Percentiles rank a stretch among this genome's conserved stretches.
Evolutionary conservation across 1,140 invertebrate species (phyloP).

Genomic region (Dendrolimus kikuchii): DNA sequence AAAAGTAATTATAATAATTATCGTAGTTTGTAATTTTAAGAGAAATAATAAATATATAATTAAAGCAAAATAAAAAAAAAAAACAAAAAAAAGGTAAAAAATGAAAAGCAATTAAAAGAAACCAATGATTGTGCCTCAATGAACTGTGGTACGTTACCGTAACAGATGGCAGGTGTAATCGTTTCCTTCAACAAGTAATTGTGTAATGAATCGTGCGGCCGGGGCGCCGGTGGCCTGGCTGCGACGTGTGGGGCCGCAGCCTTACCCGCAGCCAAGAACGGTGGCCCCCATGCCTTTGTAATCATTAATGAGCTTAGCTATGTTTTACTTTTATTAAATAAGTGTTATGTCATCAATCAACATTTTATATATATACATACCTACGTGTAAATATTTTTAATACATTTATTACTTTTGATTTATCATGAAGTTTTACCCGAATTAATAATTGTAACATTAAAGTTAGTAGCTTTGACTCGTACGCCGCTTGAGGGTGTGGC

Average conservation of each 20-base stretch:
- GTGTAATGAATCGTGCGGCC: conserved; percentile 52
- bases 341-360: conserved; percentile 70
- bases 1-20: conserved; percentile 70
- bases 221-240: conserved; percentile 20
- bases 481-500: conserved; percentile 22
- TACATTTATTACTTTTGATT: conserved; percentile 54
- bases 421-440: conserved; percentile 64
- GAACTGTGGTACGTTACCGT: conserved; percentile 71
- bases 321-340: conserved; percentile 66
- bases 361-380: conserved; percentile 58
- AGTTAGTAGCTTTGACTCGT: conserved; percentile 34
- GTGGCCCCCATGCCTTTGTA: conserved; percentile 47
- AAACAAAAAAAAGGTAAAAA: conserved; percentile 40
- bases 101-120: conserved; percentile 66
- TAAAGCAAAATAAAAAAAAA: conserved; percentile 33
- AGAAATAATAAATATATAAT: conserved; percentile 37
- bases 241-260: too few species aligned
- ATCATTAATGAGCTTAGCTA: conserved; percentile 70
- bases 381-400: conserved; percentile 60
- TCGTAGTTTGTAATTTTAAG: conserved; percentile 60
- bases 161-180: conserved; percentile 60
- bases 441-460: conserved; percentile 43
- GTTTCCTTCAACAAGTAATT: conserved; percentile 43
- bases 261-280: too few species aligned
- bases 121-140: conserved; percentile 73